Percentiles rank a stretch among this genome's conserved stretches.
These are phyloP conservation scores for Cyprinodon diabolis DNA, from an alignment of 2,797 vertebrate genomes.

Conservation along the genomic window DNA sequence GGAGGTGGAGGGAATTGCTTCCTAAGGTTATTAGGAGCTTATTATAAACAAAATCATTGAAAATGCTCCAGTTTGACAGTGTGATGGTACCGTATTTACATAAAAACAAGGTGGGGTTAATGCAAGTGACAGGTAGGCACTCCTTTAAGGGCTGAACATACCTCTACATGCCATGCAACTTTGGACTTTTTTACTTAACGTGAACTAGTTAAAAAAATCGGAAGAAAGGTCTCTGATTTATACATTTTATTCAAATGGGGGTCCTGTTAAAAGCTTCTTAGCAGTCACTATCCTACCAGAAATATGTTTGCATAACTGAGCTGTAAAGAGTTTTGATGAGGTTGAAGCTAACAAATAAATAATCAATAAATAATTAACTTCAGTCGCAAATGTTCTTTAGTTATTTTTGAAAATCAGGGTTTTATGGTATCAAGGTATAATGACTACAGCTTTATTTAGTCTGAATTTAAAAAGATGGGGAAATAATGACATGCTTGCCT, in stretches of 20 bases:
- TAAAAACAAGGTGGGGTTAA: not conserved
- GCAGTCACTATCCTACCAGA: not conserved
- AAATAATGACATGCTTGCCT: too few species aligned
- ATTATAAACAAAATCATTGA: conserved; percentile 29
- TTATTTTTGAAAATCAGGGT: too few species aligned
- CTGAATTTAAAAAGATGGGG: too few species aligned
- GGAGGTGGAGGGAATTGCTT: not conserved
- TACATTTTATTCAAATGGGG: not conserved
- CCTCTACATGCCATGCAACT: not conserved
- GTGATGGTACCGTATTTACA: not conserved
- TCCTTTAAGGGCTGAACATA: not conserved
- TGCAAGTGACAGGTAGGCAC: not conserved
- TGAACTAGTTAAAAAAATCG: not conserved
- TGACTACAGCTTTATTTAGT: too few species aligned
- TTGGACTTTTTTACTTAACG: not conserved
- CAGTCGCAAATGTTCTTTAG: too few species aligned
- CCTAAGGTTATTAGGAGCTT: conserved; percentile 27
- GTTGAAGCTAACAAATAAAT: not conserved
- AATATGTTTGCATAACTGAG: not conserved
- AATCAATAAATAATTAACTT: not conserved
- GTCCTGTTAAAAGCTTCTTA: not conserved
- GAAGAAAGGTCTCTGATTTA: not conserved
- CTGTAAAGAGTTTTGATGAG: not conserved
- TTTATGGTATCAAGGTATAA: too few species aligned
- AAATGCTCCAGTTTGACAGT: not conserved